phyloP scores from a whole-genome alignment of 2,113 vertebrate genomes.

The Meriones unguiculatus region DNA sequence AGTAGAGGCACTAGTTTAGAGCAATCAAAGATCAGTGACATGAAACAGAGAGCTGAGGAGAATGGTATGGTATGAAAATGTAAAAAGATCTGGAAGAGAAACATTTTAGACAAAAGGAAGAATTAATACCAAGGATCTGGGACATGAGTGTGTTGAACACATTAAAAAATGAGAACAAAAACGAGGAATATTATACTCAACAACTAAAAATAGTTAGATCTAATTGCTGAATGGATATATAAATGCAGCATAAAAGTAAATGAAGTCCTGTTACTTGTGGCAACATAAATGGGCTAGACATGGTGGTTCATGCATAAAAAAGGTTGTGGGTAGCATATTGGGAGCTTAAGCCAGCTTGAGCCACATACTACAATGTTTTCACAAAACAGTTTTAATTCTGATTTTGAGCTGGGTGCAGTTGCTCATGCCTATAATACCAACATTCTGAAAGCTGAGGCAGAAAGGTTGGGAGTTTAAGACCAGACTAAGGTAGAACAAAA shows the following conservation, averaged over 20 bases:
- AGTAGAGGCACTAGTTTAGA: conserved; percentile 17
- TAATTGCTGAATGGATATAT: background rate
- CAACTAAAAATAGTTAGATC: background rate
- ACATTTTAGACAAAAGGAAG: conserved; percentile 7
- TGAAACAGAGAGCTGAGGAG: background rate
- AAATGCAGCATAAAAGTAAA: background rate
- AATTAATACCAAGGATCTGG: conserved; percentile 25
- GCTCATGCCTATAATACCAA: background rate
- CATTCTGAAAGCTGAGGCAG: background rate
- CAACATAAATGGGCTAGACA: background rate
- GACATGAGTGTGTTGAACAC: background rate
- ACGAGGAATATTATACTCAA: background rate
- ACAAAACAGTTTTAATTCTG: background rate
- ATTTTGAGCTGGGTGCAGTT: background rate
- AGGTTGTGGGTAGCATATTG: background rate
- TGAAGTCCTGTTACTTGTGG: background rate
- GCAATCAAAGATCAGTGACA: conserved; percentile 28
- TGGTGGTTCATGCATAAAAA: background rate
- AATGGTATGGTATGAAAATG: background rate
- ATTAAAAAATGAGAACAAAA: conserved; percentile 35
- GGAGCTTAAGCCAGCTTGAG: background rate
- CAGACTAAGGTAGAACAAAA: background rate
- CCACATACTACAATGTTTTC: background rate
- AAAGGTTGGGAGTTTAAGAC: background rate
- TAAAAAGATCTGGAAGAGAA: conserved; percentile 6